Conservation (phyloP, 1,140 invertebrate genomes). For the Tetramorium simillimum region DNA sequence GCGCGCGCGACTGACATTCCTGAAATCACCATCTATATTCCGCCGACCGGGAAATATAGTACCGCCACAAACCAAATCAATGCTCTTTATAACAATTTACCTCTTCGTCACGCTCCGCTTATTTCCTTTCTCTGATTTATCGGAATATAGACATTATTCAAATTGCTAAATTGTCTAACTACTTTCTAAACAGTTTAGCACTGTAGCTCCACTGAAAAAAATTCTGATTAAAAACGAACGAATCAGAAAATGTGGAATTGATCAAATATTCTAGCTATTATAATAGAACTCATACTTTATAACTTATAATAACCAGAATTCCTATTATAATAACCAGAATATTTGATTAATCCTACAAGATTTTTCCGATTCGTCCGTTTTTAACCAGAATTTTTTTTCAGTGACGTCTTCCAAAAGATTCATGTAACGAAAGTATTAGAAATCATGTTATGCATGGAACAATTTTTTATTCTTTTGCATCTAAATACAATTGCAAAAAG, state of each 20-base stretch:
- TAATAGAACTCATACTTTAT: too few relatives aligned
- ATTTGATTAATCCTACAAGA: too few relatives aligned
- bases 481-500: not conserved
- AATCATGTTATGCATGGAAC: not conserved
- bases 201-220: not conserved
- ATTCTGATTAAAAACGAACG: too few relatives aligned
- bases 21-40: conserved; percentile 43
- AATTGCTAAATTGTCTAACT: not conserved
- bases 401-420: not conserved
- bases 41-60: conserved; percentile 16
- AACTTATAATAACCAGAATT: too few relatives aligned
- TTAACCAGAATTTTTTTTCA: too few relatives aligned
- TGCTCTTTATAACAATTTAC: conserved; percentile 21
- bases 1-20: conserved; percentile 41
- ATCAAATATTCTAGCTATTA: too few relatives aligned
- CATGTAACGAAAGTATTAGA: not conserved
- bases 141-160: not conserved
- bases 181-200: not conserved
- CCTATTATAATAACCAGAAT: too few relatives aligned
- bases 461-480: not conserved
- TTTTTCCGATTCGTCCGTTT: too few relatives aligned
- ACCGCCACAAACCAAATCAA: conserved; percentile 18
- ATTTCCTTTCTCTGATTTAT: conserved; percentile 19
- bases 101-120: not conserved
- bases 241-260: too few relatives aligned